Base-by-base conservation (phyloP, 2,888 invertebrate genomes). In the Temnothorax rugatulus region DNA sequence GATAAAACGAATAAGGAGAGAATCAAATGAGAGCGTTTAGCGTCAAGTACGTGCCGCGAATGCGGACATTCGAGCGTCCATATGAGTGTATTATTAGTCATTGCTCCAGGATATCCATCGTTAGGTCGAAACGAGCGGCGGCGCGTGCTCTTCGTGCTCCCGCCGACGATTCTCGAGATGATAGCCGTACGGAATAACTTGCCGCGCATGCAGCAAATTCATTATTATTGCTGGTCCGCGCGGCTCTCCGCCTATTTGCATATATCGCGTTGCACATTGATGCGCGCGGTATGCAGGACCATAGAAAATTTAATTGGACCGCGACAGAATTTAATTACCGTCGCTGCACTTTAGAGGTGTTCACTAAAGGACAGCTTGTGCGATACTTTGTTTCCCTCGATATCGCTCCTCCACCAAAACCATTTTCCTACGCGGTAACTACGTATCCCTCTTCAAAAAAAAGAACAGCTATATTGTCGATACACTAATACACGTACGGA, bases 261-360 rank as follows among this genome's bases (percentile, higher is more conserved):
- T n/a, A 77, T 57, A 79, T 79, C 44, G 15, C 69, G 29, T 41
- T 76, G 52, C 38, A 52, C 50, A 11, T 50, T 79, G 29, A 79
- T 79, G 59, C 57, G 38, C 5, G 47, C 57, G 8, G 18, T 13
- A 38, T 71, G 73, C 57, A 34, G 34, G 15, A 13, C n/a, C 47
- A 47, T 47, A 34, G 11, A n/a, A 34, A 63, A 63, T 41, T n/a
- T 21, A 77, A 68, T 57, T 68, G 2, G 34, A 44, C 5, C 29
- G 18, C n/a, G 38, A 11, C 13, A 34, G 38, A 59, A 57, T 79
- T 79, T 59, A 34, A 79, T 15, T 25, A 79, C 9, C 13, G 2
- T 34, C 29, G 18, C 9, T 21, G 29, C 13, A 47, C 15, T 71
- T 79, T 54, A 52, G 25, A 52, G 41, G 25, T 0, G 4, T 11